phyloP scores from a whole-genome alignment of 2,797 vertebrate species.

The Clamator glandarius region DNA sequence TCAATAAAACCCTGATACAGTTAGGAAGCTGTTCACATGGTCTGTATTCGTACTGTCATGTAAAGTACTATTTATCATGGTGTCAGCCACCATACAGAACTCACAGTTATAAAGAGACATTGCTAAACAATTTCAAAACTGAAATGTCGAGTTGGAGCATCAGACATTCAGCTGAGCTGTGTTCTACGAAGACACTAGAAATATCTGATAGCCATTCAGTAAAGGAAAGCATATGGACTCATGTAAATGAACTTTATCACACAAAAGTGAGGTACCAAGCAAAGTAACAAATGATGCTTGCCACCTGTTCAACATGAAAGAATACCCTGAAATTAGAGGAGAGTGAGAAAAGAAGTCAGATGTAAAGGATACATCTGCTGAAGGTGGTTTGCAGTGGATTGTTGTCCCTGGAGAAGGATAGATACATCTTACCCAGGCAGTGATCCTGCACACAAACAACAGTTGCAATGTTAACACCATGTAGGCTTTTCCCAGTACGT shows the following conservation, averaged over 20 bases:
- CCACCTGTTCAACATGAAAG: slow-evolving; percentile 48
- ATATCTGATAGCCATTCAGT: not conserved
- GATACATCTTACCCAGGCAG: not conserved
- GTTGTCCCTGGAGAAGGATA: not conserved
- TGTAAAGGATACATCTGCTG: slow-evolving; percentile 34
- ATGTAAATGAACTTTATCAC: not conserved
- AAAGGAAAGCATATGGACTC: not conserved
- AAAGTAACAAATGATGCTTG: not conserved
- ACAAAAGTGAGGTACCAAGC: not conserved
- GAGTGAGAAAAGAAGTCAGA: not conserved
- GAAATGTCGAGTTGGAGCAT: not conserved
- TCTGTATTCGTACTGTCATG: slow-evolving; percentile 21
- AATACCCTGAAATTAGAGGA: slow-evolving; percentile 48
- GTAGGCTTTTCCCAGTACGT: not conserved
- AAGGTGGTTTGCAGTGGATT: not conserved
- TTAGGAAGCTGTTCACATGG: slow-evolving; percentile 43
- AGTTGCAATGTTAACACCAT: not conserved
- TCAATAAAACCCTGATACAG: slow-evolving; percentile 38
- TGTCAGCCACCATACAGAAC: slow-evolving; percentile 31
- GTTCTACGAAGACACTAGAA: not conserved
- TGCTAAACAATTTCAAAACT: not conserved
- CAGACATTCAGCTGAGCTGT: not conserved
- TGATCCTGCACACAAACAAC: not conserved
- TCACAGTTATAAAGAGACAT: not conserved
- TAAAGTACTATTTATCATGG: slow-evolving; percentile 4